These are phyloP conservation scores for Itoplectis maculator DNA, from an alignment of 2,888 invertebrate species.

Conservation along the genomic window DNA sequence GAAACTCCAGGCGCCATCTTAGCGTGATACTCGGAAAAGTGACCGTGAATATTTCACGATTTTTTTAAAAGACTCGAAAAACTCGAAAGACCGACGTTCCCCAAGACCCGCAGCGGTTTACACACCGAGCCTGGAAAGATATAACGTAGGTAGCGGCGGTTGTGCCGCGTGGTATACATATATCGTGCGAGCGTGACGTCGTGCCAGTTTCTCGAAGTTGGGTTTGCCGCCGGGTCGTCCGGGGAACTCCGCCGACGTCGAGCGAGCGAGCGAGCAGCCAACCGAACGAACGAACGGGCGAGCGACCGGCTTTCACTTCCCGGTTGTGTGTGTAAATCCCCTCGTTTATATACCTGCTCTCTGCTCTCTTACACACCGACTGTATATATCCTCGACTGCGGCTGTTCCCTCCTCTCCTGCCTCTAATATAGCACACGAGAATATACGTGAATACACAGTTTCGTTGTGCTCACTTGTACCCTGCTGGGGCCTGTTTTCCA, in stretches of 20 bases:
- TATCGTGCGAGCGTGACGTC: slow-evolving; percentile 48
- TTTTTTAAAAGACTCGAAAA: no score
- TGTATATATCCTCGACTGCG: neutral
- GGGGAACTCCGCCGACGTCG: slow-evolving; percentile 11
- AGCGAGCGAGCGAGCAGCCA: slow-evolving; percentile 31
- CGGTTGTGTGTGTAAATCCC: slow-evolving; percentile 52
- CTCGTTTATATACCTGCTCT: slow-evolving; percentile 22
- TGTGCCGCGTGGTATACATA: slow-evolving; percentile 17
- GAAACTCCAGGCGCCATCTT: no score
- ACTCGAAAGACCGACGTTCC: no score
- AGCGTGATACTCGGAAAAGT: no score
- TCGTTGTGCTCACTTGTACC: neutral
- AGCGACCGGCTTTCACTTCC: slow-evolving; percentile 63
- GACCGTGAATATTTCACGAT: no score
- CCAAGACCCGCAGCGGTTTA: no score
- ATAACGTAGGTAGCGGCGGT: no score
- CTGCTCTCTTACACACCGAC: neutral
- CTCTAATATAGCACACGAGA: slow-evolving; percentile 1
- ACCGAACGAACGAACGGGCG: slow-evolving; percentile 50
- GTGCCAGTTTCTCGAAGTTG: slow-evolving; percentile 58
- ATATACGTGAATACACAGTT: neutral
- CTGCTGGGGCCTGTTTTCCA: neutral
- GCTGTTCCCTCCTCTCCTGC: neutral
- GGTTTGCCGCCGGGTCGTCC: slow-evolving; percentile 10
- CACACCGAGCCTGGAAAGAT: no score